phyloP scores from a whole-genome alignment of 1,140 invertebrate genomes.

The Drosophila burlai region DNA sequence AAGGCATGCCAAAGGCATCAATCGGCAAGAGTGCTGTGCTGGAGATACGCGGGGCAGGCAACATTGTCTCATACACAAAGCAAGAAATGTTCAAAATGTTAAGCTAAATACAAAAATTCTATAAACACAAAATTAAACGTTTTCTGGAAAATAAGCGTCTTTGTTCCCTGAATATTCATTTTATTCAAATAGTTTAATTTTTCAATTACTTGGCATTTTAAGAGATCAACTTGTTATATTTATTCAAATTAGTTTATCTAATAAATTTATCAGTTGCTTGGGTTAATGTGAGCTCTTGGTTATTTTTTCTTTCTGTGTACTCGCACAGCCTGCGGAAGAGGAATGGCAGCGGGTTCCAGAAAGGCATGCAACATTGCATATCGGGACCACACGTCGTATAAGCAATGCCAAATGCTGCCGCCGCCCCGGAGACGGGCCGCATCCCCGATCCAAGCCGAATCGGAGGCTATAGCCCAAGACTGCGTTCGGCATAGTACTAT shows the following conservation, averaged over 20 bases:
- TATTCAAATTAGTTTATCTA: background rate
- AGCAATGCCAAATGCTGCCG: constrained; percentile 69
- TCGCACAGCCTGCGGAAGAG: constrained; percentile 29
- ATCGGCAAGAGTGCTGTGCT: constrained; percentile 66
- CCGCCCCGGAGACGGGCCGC: constrained; percentile 5
- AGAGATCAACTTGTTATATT: background rate
- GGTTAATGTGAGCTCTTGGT: background rate
- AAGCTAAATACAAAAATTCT: background rate
- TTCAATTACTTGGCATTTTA: no score
- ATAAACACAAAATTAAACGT: background rate
- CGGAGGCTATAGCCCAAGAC: constrained; percentile 28
- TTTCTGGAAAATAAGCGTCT: background rate
- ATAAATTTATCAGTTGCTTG: background rate
- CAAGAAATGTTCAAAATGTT: background rate
- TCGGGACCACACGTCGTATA: constrained; percentile 77
- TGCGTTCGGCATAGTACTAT: constrained; percentile 53
- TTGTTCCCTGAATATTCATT: background rate
- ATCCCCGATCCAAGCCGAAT: constrained; percentile 15
- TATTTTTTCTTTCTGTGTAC: background rate
- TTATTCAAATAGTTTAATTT: no score
- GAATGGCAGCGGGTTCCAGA: constrained; percentile 49
- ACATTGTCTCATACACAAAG: constrained; percentile 5
- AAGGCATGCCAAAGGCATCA: constrained; percentile 76
- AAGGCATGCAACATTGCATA: constrained; percentile 81
- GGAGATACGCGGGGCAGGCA: constrained; percentile 26